phyloP scores from a whole-genome alignment of 2,113 vertebrate species.

The Zapus hudsonius region DNA sequence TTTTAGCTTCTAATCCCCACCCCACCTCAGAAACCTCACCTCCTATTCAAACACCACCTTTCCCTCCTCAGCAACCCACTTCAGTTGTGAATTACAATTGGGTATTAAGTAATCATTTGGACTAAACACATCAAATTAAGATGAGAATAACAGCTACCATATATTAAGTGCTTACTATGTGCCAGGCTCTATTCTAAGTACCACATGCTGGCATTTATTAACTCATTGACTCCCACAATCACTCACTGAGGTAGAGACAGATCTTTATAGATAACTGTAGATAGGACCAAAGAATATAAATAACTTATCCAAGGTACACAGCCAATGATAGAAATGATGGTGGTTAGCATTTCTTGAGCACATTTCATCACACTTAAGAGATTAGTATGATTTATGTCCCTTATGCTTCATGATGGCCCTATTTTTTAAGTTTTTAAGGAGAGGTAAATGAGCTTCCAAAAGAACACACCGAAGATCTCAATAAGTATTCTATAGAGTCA shows the following conservation, averaged over 20 bases:
- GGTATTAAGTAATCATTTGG: conserved; percentile 51
- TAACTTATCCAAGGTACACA: conserved; percentile 23
- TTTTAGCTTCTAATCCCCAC: not conserved
- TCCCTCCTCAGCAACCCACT: not conserved
- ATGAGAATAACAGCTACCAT: conserved; percentile 52
- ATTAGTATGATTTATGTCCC: conserved; percentile 8
- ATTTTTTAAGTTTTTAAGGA: conserved; percentile 37
- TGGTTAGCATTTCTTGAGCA: conserved; percentile 33
- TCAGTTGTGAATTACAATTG: conserved; percentile 41
- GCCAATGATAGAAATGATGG: conserved; percentile 15
- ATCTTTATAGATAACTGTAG: conserved; percentile 54
- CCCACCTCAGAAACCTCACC: not conserved
- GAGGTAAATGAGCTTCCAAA: conserved; percentile 41
- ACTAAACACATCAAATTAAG: conserved; percentile 61
- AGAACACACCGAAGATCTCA: conserved; percentile 17
- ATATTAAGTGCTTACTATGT: conserved; percentile 69
- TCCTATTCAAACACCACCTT: conserved; percentile 43
- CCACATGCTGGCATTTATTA: conserved; percentile 50
- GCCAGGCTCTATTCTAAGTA: conserved; percentile 45
- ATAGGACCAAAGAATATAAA: conserved; percentile 38
- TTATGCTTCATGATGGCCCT: conserved; percentile 18
- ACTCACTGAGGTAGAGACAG: conserved; percentile 22
- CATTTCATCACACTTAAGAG: conserved; percentile 38
- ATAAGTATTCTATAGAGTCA: conserved; percentile 27
- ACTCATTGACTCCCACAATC: conserved; percentile 52